Conservation (phyloP, 2,888 invertebrate species). For the Tiliacea aurago region DNA sequence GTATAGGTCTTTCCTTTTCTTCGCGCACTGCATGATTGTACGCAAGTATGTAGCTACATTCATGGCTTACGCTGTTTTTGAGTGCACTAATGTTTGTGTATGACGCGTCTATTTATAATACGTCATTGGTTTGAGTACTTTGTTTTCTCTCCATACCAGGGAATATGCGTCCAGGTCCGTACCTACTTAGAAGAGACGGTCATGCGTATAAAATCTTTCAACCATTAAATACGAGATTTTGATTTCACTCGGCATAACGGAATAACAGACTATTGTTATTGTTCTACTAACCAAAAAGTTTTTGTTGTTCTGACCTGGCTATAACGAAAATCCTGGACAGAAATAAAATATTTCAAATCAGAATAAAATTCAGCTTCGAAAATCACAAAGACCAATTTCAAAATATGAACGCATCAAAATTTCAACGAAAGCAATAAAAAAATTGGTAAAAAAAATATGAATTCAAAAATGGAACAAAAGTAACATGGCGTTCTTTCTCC, state of each 20-base stretch:
- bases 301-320: constrained; percentile 5
- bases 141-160: constrained; percentile 10
- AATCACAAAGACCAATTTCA: neutral
- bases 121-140: neutral
- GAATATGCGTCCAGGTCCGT: constrained; percentile 3
- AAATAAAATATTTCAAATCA: neutral
- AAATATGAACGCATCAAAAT: neutral
- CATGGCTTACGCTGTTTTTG: no score
- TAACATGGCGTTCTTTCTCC: constrained; percentile 15
- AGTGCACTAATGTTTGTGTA: no score
- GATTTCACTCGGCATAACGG: constrained; percentile 13
- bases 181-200: constrained; percentile 15
- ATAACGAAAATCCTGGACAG: neutral
- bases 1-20: no score
- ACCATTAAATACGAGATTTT: constrained; percentile 42
- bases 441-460: neutral
- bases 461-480: constrained; percentile 38
- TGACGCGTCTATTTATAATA: no score
- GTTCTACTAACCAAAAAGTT: constrained; percentile 1
- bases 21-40: no score
- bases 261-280: constrained; percentile 26
- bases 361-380: neutral
- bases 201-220: constrained; percentile 43
- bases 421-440: neutral
- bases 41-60: no score